These are phyloP conservation scores for Mareca strepera DNA, from an alignment of 2,797 vertebrate species.

Conservation along the genomic window DNA sequence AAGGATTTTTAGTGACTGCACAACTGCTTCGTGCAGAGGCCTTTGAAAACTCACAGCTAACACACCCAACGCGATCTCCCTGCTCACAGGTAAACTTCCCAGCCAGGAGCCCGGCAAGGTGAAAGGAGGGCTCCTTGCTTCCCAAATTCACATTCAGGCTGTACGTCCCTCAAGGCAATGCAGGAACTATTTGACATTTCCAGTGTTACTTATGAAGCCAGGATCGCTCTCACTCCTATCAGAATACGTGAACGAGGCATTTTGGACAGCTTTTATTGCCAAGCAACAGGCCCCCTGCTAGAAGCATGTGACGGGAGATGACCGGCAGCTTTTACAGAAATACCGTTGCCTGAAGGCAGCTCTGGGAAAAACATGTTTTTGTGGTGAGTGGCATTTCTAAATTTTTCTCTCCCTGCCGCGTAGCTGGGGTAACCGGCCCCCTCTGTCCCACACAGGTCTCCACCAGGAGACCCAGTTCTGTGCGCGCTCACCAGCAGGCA, in stretches of 20 bases:
- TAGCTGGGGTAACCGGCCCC: slow-evolving; percentile 46
- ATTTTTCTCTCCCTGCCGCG: background rate
- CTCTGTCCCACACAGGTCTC: slow-evolving; percentile 53
- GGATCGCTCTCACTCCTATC: slow-evolving; percentile 27
- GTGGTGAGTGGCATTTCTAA: slow-evolving; percentile 34
- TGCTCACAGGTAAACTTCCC: background rate
- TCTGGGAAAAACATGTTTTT: background rate
- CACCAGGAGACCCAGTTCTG: slow-evolving; percentile 1
- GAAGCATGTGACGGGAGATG: slow-evolving; percentile 1
- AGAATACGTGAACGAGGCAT: background rate
- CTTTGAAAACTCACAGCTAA: background rate
- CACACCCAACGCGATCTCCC: background rate
- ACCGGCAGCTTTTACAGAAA: slow-evolving; percentile 37
- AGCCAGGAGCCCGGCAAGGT: background rate
- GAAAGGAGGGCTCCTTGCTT: background rate
- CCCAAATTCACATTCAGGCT: background rate
- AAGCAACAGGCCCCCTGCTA: slow-evolving; percentile 59
- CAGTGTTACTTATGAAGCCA: background rate
- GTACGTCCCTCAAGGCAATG: background rate
- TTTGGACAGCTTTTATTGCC: slow-evolving; percentile 60
- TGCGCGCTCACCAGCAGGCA: background rate
- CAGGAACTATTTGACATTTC: background rate
- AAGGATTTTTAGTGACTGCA: background rate
- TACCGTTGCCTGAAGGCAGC: slow-evolving; percentile 17
- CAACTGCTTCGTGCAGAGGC: background rate